phyloP scores from a whole-genome alignment of 1,140 invertebrate species.

The Piezodorus guildinii region DNA sequence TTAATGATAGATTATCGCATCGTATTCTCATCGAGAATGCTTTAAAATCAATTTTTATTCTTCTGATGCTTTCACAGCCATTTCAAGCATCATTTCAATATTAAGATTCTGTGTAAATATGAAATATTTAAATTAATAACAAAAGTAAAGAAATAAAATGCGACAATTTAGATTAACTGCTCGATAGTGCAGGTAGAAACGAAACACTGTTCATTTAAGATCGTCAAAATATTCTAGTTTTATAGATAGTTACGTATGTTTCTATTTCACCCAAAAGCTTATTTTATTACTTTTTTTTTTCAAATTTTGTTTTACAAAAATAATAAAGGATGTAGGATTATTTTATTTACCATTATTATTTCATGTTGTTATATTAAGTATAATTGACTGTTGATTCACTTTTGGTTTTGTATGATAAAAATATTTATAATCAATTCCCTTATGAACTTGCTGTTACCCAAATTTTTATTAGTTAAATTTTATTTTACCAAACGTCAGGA shows the following conservation, averaged over 20 bases:
- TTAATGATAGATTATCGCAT: not conserved
- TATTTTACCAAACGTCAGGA: too few species aligned
- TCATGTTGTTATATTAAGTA: too few species aligned
- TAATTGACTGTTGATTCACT: too few species aligned
- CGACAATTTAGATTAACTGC: not conserved
- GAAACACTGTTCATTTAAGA: conserved; percentile 1
- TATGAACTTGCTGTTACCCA: too few species aligned
- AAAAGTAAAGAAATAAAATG: conserved; percentile 5
- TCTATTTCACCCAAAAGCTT: too few species aligned
- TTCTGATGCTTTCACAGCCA: conserved; percentile 4
- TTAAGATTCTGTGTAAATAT: not conserved
- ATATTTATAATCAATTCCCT: too few species aligned
- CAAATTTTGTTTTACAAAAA: too few species aligned
- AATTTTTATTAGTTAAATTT: too few species aligned
- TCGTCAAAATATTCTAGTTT: conserved; percentile 5
- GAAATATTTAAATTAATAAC: conserved; percentile 5
- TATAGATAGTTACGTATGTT: not conserved
- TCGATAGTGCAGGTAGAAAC: conserved; percentile 2
- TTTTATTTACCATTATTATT: too few species aligned
- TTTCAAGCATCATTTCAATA: not conserved
- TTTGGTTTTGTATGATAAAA: too few species aligned
- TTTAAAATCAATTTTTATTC: not conserved
- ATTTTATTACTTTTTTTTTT: too few species aligned
- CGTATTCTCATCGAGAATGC: conserved; percentile 3
- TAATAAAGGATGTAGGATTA: too few species aligned